Conservation (phyloP, 2,888 invertebrate genomes). For the Sinhomidia bicolor region DNA sequence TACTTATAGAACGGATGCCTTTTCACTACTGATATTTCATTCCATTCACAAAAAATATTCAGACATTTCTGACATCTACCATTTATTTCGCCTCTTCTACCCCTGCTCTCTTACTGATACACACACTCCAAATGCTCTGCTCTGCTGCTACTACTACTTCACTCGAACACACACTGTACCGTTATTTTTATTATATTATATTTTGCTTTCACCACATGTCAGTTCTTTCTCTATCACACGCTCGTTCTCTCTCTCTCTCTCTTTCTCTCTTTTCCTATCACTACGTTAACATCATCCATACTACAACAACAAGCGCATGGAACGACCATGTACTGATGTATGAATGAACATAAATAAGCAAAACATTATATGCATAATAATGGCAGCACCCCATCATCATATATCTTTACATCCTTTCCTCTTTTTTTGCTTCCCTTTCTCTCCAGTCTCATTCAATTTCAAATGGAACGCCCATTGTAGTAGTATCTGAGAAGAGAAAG, state of each 20-base stretch:
- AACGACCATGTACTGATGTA: slow-evolving; percentile 47
- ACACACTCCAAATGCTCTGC: background rate
- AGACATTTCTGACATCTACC: slow-evolving; percentile 58
- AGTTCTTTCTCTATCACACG: slow-evolving; percentile 1
- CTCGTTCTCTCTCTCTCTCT: background rate
- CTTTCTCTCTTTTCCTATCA: background rate
- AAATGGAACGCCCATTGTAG: slow-evolving; percentile 64
- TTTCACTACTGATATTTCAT: slow-evolving; percentile 67
- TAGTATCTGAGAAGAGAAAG: too few species aligned
- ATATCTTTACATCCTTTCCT: slow-evolving; percentile 55
- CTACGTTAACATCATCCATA: slow-evolving; percentile 21
- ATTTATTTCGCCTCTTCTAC: slow-evolving; percentile 59
- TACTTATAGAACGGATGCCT: slow-evolving; percentile 1
- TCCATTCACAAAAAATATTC: slow-evolving; percentile 53
- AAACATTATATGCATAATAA: slow-evolving; percentile 65
- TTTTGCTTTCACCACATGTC: slow-evolving; percentile 58
- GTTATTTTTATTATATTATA: slow-evolving; percentile 13
- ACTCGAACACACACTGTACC: too few species aligned
- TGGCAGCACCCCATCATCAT: slow-evolving; percentile 67
- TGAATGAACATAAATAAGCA: slow-evolving; percentile 57
- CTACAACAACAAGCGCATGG: background rate
- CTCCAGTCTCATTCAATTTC: slow-evolving; percentile 73
- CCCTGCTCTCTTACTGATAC: slow-evolving; percentile 19
- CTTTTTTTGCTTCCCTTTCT: slow-evolving; percentile 10
- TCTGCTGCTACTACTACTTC: slow-evolving; percentile 10